A percentile compares a stretch with the other conserved stretches of the same genome.
These are phyloP conservation scores for Drosophila insularis DNA, from an alignment of 1,140 invertebrate genomes.

Conservation along the genomic window DNA sequence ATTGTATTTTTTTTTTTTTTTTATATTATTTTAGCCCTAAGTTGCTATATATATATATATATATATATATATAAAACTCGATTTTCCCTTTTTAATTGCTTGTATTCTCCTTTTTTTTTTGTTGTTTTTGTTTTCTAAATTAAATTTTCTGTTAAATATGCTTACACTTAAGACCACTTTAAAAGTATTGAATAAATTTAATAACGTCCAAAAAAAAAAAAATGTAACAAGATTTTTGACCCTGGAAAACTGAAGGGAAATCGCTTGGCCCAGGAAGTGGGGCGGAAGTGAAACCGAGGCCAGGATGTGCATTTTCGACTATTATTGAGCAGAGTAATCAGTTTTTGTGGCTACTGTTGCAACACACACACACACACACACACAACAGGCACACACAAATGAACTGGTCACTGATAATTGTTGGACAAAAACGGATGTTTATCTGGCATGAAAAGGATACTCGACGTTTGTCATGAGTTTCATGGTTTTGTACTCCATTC, in stretches of 20 bases:
- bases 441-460: conserved; percentile 16
- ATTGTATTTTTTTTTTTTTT: conserved; percentile 24
- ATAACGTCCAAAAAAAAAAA: conserved; percentile 48
- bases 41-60: conserved; percentile 13
- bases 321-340: conserved; percentile 64
- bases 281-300: not conserved
- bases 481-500: not conserved
- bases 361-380: conserved; percentile 52
- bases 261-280: not conserved
- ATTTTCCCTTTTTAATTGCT: conserved; percentile 36
- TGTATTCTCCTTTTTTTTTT: conserved; percentile 28
- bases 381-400: conserved; percentile 61
- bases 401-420: conserved; percentile 70
- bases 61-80: not conserved
- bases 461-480: not conserved
- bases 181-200: conserved; percentile 77
- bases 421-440: conserved; percentile 68
- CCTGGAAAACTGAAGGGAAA: not conserved
- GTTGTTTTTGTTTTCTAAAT: conserved; percentile 6
- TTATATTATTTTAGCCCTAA: conserved; percentile 32
- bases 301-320: conserved; percentile 20
- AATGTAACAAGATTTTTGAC: too few species aligned
- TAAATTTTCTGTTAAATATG: conserved; percentile 38
- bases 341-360: conserved; percentile 45
- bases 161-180: conserved; percentile 56